These are phyloP conservation scores for Gambelia wislizenii DNA, from an alignment of 2,797 vertebrate species.

Conservation along the genomic window DNA sequence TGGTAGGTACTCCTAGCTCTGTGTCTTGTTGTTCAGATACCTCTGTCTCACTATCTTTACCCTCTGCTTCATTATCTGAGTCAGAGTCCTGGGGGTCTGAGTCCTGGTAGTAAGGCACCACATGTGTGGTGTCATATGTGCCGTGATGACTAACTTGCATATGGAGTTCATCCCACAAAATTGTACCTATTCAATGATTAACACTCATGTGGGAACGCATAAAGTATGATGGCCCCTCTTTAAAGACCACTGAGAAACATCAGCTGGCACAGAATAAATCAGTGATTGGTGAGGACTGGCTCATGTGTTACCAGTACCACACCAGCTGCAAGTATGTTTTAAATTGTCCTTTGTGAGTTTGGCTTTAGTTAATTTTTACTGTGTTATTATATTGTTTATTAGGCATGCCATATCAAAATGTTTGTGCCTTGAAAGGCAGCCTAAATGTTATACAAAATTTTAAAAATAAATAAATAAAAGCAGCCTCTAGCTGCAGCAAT, in stretches of 20 bases:
- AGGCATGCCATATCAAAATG: neutral
- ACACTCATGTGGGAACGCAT: neutral
- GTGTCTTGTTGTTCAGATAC: no score
- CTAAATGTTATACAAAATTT: neutral
- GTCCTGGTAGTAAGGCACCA: no score
- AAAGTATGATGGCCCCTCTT: neutral
- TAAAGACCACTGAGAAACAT: neutral
- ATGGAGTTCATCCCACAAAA: neutral
- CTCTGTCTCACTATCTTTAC: no score
- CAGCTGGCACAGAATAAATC: neutral
- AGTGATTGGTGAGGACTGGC: neutral
- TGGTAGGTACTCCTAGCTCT: no score
- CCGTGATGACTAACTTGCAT: neutral
- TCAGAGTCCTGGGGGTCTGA: no score
- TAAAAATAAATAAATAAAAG: neutral
- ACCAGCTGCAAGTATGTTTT: neutral
- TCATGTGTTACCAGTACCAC: neutral
- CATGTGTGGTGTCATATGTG: neutral
- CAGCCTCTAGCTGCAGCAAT: neutral
- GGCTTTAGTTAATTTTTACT: neutral
- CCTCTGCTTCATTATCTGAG: no score
- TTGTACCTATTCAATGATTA: neutral
- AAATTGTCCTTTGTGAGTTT: neutral
- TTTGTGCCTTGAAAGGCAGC: neutral
- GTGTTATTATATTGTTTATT: neutral